These are phyloP conservation scores for Phyllotreta cruciferae DNA, from an alignment of 2,888 invertebrate species.

Conservation along the genomic window DNA sequence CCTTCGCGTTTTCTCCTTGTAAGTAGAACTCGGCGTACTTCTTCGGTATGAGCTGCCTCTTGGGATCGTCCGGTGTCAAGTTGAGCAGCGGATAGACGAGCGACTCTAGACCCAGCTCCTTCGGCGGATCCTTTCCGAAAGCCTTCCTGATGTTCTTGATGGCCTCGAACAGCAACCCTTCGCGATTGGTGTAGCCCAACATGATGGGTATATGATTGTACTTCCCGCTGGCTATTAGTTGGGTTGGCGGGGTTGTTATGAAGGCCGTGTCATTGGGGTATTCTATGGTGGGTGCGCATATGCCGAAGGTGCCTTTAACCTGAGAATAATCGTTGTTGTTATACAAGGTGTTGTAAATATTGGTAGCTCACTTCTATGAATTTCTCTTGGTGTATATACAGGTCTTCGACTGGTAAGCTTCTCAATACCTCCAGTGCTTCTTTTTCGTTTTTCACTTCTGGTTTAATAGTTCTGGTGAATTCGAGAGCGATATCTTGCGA, in stretches of 20 bases:
- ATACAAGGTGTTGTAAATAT: too few species aligned
- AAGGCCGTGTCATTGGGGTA: constrained; percentile 21
- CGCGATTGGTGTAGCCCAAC: constrained; percentile 26
- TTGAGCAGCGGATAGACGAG: too few species aligned
- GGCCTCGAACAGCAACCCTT: constrained; percentile 20
- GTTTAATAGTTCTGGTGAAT: constrained; percentile 14
- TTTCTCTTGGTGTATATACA: background rate
- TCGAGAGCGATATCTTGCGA: constrained; percentile 29
- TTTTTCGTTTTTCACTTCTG: constrained; percentile 3
- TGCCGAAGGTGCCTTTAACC: background rate
- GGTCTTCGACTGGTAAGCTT: constrained; percentile 2
- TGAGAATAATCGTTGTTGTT: constrained; percentile 19
- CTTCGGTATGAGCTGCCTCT: background rate
- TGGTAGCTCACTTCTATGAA: constrained; percentile 1
- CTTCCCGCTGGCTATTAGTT: constrained; percentile 15
- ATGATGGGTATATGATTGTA: constrained; percentile 53
- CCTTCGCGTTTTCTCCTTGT: constrained; percentile 2
- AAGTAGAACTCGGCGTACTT: constrained; percentile 14
- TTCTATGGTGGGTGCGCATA: constrained; percentile 12
- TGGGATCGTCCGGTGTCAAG: background rate
- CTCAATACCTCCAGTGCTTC: constrained; percentile 14
- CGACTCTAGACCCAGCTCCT: too few species aligned
- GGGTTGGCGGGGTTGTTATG: background rate
- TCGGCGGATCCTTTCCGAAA: background rate
- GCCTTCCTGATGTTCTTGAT: background rate